These are phyloP conservation scores for Metopia argyrocephala DNA, from an alignment of 2,888 invertebrate species.

Conservation along the genomic window DNA sequence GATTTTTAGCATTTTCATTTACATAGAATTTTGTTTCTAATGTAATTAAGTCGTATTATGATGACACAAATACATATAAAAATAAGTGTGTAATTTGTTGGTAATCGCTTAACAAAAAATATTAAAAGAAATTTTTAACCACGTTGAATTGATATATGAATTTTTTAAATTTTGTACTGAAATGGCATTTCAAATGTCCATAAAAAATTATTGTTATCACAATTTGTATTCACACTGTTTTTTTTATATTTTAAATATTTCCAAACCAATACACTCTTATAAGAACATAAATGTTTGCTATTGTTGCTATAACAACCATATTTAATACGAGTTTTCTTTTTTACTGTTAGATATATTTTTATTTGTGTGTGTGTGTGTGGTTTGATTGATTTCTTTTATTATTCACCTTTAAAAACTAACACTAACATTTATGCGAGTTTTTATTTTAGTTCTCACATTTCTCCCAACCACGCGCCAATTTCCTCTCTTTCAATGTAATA, in stretches of 20 bases:
- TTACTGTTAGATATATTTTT: neutral
- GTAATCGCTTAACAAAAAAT: too few relatives aligned
- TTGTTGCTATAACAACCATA: slow-evolving; percentile 43
- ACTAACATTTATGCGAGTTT: neutral
- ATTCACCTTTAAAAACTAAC: slow-evolving; percentile 1
- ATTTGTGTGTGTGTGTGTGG: neutral
- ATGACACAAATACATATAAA: too few relatives aligned
- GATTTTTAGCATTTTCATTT: too few relatives aligned
- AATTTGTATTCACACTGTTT: too few relatives aligned
- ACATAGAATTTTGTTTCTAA: too few relatives aligned
- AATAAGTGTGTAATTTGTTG: too few relatives aligned
- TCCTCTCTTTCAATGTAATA: neutral
- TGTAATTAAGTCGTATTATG: too few relatives aligned
- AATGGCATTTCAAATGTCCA: too few relatives aligned
- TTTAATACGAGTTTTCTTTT: neutral
- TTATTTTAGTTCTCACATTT: neutral
- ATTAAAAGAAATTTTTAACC: too few relatives aligned
- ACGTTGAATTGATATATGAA: too few relatives aligned
- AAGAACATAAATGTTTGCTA: slow-evolving; percentile 22
- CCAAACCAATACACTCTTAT: neutral
- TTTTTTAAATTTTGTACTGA: too few relatives aligned
- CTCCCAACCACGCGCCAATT: neutral
- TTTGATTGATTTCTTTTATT: slow-evolving; percentile 36
- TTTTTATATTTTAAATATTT: neutral
- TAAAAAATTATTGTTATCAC: too few relatives aligned